Evolutionary conservation across 2,888 invertebrate genomes (phyloP).

Genomic region (Netelia melanura): DNA sequence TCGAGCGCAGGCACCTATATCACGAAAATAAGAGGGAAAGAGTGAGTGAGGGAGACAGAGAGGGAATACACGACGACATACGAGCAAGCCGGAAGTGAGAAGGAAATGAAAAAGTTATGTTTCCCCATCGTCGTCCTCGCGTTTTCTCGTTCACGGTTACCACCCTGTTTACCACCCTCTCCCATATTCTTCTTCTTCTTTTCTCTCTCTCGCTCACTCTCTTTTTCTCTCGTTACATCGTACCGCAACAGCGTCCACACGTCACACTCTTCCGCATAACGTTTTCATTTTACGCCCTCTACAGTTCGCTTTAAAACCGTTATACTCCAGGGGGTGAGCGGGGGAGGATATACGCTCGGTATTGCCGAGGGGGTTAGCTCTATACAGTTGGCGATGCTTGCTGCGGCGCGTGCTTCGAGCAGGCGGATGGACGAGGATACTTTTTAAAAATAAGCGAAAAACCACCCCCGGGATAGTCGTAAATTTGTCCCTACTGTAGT

Average conservation of each 20-base stretch:
- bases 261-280: conserved; percentile 30
- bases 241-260: background rate
- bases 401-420: background rate
- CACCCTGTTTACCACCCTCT: conserved; percentile 9
- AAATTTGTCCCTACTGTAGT: conserved; percentile 40
- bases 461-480: conserved; percentile 24
- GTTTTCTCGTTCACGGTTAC: conserved; percentile 56
- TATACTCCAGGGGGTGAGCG: conserved; percentile 33
- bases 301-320: conserved; percentile 54
- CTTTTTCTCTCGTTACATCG: conserved; percentile 1
- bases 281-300: conserved; percentile 69
- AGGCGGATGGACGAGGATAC: background rate
- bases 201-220: background rate
- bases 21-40: background rate
- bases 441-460: conserved; percentile 53
- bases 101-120: conserved; percentile 84
- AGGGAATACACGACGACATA: conserved; percentile 42
- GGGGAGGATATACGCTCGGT: background rate
- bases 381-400: conserved; percentile 17
- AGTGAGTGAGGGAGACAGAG: conserved; percentile 7
- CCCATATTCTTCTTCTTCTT: background rate
- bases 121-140: conserved; percentile 68
- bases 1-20: conserved; percentile 7
- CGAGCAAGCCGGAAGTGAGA: conserved; percentile 79
- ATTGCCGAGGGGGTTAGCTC: background rate